Base-by-base conservation (phyloP, 2,888 invertebrate genomes). In the Amphipoea oculea region DNA sequence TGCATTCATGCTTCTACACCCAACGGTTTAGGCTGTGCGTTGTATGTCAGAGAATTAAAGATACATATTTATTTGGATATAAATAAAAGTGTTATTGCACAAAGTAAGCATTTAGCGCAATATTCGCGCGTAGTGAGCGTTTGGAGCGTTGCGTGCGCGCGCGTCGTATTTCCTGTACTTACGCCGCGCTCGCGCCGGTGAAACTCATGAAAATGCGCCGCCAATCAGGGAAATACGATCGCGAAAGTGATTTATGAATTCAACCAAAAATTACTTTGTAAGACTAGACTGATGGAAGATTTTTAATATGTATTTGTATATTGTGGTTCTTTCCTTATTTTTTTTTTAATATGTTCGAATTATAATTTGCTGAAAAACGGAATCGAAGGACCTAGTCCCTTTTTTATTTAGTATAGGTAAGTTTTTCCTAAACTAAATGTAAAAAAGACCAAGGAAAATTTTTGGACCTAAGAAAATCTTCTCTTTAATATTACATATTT, bases 171-270 rank as follows among this genome's bases (percentile, higher is more conserved):
- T 96, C 95, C 95, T 94, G 89, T 88, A 92, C 89, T 93, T 90
- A 92, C 90, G 91, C 86, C 71, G 81, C 76, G 77, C 85, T 67
- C 48, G 86, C 92, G 87, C 81, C 91, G 92, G 96, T 96, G 96
- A 96, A 96, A 96, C 94, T 95, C 91, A 94, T 95, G 93, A 96
- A 96, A 95, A 96, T 94, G 92, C 93, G 91, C 91, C 83, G 79
- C 85, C 92, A 91, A 94, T 94, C 95, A 94, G 94, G 96, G 93
- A 96, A 96, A 94, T 93, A 90, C 87, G 89, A 91, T 82, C 90
- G 95, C 92, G 96, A 96, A 96, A 96, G 96, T 96, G 95, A 96
- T 96, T 96, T 96, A 96, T 94, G 94, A 94, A 95, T 91, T 92
- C 91, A 94, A 94, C 94, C 90, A 95, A 95, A 95, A 94, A 93